Conservation (phyloP, 2,797 vertebrate genomes). For the Phrynocephalus forsythii region DNA sequence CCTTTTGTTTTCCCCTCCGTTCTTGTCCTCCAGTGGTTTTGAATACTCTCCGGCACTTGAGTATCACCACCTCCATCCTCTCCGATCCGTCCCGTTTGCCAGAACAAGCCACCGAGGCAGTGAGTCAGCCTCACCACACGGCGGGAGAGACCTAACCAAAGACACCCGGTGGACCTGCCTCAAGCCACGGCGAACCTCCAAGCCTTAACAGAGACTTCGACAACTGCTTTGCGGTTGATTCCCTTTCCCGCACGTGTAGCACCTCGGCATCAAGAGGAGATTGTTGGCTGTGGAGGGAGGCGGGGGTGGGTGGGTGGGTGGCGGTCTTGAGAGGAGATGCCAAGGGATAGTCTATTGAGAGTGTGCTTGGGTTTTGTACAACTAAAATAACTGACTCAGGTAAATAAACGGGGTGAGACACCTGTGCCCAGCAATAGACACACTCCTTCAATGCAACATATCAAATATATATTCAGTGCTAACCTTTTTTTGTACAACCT, state of each 20-base stretch:
- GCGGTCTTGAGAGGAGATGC: neutral
- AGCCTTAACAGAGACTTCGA: constrained; percentile 29
- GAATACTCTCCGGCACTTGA: constrained; percentile 88
- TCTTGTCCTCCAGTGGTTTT: constrained; percentile 83
- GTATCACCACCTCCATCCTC: constrained; percentile 91
- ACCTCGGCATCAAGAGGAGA: constrained; percentile 1
- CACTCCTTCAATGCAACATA: constrained; percentile 59
- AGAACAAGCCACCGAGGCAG: constrained; percentile 87
- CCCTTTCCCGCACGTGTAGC: constrained; percentile 52
- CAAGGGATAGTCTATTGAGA: constrained; percentile 49
- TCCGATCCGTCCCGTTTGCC: constrained; percentile 86
- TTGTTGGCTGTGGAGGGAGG: neutral
- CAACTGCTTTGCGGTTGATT: constrained; percentile 50
- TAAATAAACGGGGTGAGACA: constrained; percentile 66
- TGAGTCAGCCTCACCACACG: constrained; percentile 70
- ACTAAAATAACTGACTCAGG: constrained; percentile 74
- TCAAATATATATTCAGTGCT: constrained; percentile 60
- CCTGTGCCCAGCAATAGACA: constrained; percentile 73
- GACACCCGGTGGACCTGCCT: neutral
- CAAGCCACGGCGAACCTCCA: constrained; percentile 34
- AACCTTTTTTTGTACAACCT: constrained; percentile 40
- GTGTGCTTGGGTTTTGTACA: constrained; percentile 53
- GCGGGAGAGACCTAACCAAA: constrained; percentile 76
- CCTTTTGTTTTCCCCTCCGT: neutral
- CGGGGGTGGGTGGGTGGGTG: constrained; percentile 2